Evolutionary conservation across 1,140 invertebrate species (phyloP).

Genomic region (Calliopsis andreniformis): DNA sequence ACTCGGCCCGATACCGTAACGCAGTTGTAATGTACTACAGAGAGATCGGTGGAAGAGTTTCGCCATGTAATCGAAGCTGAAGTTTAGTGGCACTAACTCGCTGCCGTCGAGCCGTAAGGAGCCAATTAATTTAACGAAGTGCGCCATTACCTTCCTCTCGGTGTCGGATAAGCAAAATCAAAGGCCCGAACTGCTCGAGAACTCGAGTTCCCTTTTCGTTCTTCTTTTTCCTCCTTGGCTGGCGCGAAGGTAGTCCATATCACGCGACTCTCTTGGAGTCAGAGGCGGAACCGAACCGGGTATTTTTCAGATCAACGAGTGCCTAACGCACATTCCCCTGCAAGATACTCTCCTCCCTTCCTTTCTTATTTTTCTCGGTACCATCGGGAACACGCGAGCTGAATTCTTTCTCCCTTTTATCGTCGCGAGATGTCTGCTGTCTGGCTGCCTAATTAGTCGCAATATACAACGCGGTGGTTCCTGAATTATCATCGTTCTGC

Average conservation of each 20-base stretch:
- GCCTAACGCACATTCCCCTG: slow-evolving; percentile 45
- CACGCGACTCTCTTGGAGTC: slow-evolving; percentile 34
- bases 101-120: slow-evolving; percentile 57
- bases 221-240: background rate
- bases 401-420: slow-evolving; percentile 38
- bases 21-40: slow-evolving; percentile 16
- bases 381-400: slow-evolving; percentile 35
- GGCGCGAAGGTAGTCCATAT: slow-evolving; percentile 25
- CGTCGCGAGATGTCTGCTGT: slow-evolving; percentile 24
- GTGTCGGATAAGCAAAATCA: slow-evolving; percentile 67
- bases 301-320: slow-evolving; percentile 51
- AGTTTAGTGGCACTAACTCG: slow-evolving; percentile 66
- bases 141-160: slow-evolving; percentile 62
- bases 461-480: background rate
- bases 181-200: slow-evolving; percentile 59
- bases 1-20: background rate
- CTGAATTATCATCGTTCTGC: background rate
- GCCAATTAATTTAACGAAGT: slow-evolving; percentile 73
- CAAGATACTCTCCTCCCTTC: slow-evolving; percentile 4
- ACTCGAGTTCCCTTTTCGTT: slow-evolving; percentile 16
- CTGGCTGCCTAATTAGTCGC: slow-evolving; percentile 28
- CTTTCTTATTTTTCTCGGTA: background rate
- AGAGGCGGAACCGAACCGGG: slow-evolving; percentile 38
- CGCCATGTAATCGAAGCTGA: slow-evolving; percentile 61
- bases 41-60: slow-evolving; percentile 41